Evolutionary conservation across 2,797 vertebrate species (phyloP).

Genomic region (Gymnothorax reevesii): DNA sequence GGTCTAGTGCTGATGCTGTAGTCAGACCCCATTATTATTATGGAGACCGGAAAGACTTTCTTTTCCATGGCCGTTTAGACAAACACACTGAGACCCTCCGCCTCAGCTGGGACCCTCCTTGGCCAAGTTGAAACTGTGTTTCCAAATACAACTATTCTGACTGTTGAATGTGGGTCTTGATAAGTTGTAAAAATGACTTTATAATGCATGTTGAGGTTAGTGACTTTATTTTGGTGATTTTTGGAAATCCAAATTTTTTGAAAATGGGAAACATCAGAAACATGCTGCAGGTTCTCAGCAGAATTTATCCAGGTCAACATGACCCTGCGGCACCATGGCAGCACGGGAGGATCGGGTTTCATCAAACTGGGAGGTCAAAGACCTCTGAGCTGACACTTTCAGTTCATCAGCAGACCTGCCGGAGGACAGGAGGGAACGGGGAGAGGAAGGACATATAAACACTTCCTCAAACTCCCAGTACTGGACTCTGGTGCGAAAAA

Average conservation of each 20-base stretch:
- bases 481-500: not conserved
- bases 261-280: not conserved
- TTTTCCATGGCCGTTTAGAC: no score
- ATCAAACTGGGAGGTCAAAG: not conserved
- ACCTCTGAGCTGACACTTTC: not conserved
- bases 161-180: no score
- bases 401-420: not conserved
- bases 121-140: no score
- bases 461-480: not conserved
- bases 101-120: no score
- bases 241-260: not conserved
- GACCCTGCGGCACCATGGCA: not conserved
- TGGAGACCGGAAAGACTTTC: no score
- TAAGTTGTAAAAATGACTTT: no score
- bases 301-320: not conserved
- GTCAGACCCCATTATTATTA: no score
- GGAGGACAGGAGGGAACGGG: not conserved
- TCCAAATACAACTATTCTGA: not conserved
- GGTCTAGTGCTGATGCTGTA: no score
- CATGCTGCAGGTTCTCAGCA: not conserved
- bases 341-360: not conserved
- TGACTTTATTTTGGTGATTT: not conserved
- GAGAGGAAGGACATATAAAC: not conserved
- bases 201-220: no score
- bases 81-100: no score